phyloP scores from a whole-genome alignment of 2,888 invertebrate species.

The Tanypteryx hageni region DNA sequence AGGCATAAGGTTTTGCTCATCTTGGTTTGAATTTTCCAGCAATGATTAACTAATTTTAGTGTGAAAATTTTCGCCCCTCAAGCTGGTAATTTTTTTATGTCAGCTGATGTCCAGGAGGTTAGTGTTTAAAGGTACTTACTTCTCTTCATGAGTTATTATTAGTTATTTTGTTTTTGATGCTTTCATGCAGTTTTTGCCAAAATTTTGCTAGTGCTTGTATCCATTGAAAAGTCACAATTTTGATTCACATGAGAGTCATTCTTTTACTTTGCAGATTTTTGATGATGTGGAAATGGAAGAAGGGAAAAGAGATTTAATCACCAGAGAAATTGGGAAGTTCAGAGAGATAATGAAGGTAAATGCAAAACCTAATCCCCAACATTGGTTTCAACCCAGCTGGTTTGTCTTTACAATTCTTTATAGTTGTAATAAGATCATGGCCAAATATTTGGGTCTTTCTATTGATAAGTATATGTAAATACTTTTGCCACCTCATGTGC shows the following conservation, averaged over 20 bases:
- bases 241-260: background rate
- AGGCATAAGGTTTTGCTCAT: too few relatives aligned
- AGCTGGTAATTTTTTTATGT: too few relatives aligned
- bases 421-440: slow-evolving; percentile 62
- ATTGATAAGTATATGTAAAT: slow-evolving; percentile 31
- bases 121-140: too few relatives aligned
- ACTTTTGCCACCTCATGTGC: slow-evolving; percentile 46
- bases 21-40: too few relatives aligned
- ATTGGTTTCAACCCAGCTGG: slow-evolving; percentile 47
- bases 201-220: too few relatives aligned
- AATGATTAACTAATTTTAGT: too few relatives aligned
- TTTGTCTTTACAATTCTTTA: slow-evolving; percentile 65
- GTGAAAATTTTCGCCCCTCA: too few relatives aligned
- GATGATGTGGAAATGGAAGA: slow-evolving; percentile 95
- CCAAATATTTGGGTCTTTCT: slow-evolving; percentile 51
- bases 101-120: too few relatives aligned
- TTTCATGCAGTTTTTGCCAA: too few relatives aligned
- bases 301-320: slow-evolving; percentile 96
- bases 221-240: too few relatives aligned
- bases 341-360: slow-evolving; percentile 97
- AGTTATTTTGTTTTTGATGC: too few relatives aligned
- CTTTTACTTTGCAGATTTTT: slow-evolving; percentile 72
- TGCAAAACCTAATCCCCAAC: slow-evolving; percentile 67
- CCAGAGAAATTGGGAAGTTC: slow-evolving; percentile 98
- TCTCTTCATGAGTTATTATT: too few relatives aligned